Percentiles rank a stretch among this genome's conserved stretches.
phyloP scores from a whole-genome alignment of 2,888 invertebrate species.

The Leucophora obtusa region DNA sequence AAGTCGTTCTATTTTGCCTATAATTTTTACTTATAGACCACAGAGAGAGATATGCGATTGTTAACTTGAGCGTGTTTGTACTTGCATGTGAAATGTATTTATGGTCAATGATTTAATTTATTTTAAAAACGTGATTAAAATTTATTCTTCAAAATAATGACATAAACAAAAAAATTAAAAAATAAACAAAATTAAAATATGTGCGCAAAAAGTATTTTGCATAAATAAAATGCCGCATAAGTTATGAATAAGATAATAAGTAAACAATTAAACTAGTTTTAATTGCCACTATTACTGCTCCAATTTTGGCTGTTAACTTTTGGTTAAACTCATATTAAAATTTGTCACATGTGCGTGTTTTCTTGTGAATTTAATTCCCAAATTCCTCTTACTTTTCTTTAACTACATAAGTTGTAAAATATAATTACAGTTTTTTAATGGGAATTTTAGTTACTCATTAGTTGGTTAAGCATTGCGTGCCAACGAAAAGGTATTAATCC shows the following conservation, averaged over 20 bases:
- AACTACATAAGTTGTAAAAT: too few relatives aligned
- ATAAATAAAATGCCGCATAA: neutral
- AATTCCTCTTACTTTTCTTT: too few relatives aligned
- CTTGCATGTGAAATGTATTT: neutral
- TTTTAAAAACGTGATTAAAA: conserved; percentile 34
- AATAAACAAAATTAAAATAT: neutral
- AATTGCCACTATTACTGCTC: neutral
- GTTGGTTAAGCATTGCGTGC: too few relatives aligned
- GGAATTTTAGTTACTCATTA: too few relatives aligned
- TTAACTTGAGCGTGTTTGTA: neutral
- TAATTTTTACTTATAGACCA: neutral
- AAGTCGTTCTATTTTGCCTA: neutral
- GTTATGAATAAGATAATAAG: conserved; percentile 2
- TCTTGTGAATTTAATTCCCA: too few relatives aligned
- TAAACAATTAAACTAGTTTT: conserved; percentile 14
- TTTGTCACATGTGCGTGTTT: neutral
- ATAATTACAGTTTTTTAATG: too few relatives aligned
- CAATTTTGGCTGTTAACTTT: neutral
- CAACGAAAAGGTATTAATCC: too few relatives aligned
- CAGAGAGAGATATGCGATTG: neutral
- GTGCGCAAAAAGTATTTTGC: neutral
- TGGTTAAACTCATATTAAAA: neutral
- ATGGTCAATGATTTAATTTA: conserved; percentile 21
- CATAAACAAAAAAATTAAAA: neutral
- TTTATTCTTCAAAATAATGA: conserved; percentile 18